These are phyloP conservation scores for Drosophila ambigua DNA, from an alignment of 1,140 invertebrate genomes.

Conservation along the genomic window DNA sequence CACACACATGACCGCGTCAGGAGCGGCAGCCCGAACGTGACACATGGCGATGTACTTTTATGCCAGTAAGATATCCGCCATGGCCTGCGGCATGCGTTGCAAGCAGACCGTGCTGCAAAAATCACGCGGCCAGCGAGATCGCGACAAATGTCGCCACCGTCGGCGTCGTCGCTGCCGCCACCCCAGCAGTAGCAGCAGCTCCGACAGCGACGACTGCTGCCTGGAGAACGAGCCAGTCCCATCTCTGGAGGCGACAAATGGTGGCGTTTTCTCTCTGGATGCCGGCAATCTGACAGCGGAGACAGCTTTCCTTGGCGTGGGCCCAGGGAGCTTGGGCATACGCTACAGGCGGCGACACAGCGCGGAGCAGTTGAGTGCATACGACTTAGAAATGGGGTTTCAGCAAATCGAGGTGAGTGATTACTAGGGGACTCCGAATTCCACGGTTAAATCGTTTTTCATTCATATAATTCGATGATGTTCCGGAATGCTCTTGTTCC, in stretches of 20 bases:
- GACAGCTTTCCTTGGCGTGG: constrained; percentile 8
- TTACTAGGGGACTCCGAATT: neutral
- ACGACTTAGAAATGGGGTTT: constrained; percentile 71
- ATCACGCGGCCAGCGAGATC: constrained; percentile 85
- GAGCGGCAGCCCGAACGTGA: constrained; percentile 76
- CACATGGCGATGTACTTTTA: constrained; percentile 84
- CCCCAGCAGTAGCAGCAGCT: constrained; percentile 48
- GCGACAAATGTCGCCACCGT: constrained; percentile 63
- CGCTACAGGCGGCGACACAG: constrained; percentile 64
- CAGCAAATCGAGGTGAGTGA: constrained; percentile 65
- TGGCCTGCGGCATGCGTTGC: constrained; percentile 82
- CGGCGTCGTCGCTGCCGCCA: constrained; percentile 43
- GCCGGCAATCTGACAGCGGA: constrained; percentile 46
- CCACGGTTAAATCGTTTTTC: too few relatives aligned
- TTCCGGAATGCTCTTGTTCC: too few relatives aligned
- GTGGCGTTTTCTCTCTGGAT: constrained; percentile 22
- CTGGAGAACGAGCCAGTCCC: constrained; percentile 17
- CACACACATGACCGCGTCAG: constrained; percentile 65
- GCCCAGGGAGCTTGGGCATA: constrained; percentile 3
- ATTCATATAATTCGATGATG: too few relatives aligned
- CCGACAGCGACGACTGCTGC: constrained; percentile 60
- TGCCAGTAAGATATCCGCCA: constrained; percentile 83
- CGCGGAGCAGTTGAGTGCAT: constrained; percentile 67
- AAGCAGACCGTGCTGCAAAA: constrained; percentile 78
- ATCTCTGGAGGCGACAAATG: constrained; percentile 8